Base-by-base conservation (phyloP, 53 echinoderm and acorn worm species). In the Temnopleurus reevesii region DNA sequence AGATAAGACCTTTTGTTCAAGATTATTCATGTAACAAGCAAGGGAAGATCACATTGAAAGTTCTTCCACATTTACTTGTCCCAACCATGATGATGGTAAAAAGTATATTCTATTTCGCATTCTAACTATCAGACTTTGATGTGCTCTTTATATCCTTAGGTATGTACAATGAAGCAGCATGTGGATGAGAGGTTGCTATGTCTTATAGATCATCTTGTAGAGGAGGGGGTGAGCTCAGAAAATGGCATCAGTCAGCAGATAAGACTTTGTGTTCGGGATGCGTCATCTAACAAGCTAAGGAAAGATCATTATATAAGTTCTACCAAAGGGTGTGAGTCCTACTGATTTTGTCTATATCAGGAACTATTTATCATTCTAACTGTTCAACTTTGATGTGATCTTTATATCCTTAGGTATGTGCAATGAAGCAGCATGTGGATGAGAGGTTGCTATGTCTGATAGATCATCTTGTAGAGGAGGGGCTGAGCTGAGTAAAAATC, bases 361-460 rank as follows among this genome's bases (percentile, higher is more conserved):
- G n/a, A n/a, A n/a, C n/a, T n/a, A n/a, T n/a, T n/a, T n/a, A n/a
- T n/a, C n/a, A n/a, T n/a, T n/a, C n/a, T n/a, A n/a, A n/a, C n/a
- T n/a, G n/a, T n/a, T n/a, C n/a, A n/a, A n/a, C n/a, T n/a, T n/a
- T n/a, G n/a, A n/a, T n/a, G n/a, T n/a, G n/a, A n/a, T n/a, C n/a
- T n/a, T n/a, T n/a, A n/a, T n/a, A n/a, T n/a, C n/a, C n/a, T n/a
- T 45, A 87, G 87, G 65, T 87, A 3, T 87, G 87, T 87, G 66
- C 55, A 12, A 49, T 71, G 19, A 66, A 54, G 49, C 87, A 87
- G 71, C 87, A 87, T 87, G 87, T 87, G 53, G 71, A 87, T 51
- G 71, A 23, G 23, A 87, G 71, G 35, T 30, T 87, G 8, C 17
- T 87, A 12, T 64, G 53, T 49, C 46, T 45, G n/a, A 87, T 87